phyloP scores from a whole-genome alignment of 2,797 vertebrate species.

The Xenentodon cancila region DNA sequence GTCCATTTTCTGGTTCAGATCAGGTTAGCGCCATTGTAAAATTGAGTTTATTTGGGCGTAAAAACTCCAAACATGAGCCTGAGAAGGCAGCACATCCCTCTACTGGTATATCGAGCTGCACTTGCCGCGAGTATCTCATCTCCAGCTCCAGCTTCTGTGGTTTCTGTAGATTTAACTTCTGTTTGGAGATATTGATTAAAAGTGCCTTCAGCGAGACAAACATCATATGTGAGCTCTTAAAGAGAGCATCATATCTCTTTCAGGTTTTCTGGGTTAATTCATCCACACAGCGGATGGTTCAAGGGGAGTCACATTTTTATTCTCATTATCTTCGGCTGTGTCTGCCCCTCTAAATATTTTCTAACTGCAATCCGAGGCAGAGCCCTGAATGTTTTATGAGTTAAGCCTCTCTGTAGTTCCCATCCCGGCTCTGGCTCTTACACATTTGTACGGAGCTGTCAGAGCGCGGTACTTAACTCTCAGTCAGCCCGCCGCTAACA shows the following conservation, averaged over 20 bases:
- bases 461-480: conserved; percentile 62
- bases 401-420: conserved; percentile 66
- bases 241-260: conserved; percentile 27
- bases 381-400: conserved; percentile 76
- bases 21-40: conserved; percentile 70
- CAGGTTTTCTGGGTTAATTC: conserved; percentile 19
- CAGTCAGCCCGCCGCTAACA: conserved; percentile 60
- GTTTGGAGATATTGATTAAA: conserved; percentile 37
- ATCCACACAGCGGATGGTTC: conserved; percentile 33
- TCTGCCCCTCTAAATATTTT: conserved; percentile 56
- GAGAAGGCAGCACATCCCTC: conserved; percentile 53
- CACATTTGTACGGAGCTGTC: conserved; percentile 70
- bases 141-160: not conserved
- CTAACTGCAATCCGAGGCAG: conserved; percentile 59
- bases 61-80: conserved; percentile 67
- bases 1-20: conserved; percentile 78
- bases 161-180: conserved; percentile 23
- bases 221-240: conserved; percentile 14
- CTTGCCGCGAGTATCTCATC: conserved; percentile 8
- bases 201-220: conserved; percentile 18
- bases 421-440: conserved; percentile 51
- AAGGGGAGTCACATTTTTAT: conserved; percentile 26
- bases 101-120: conserved; percentile 40
- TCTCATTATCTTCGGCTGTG: conserved; percentile 58
- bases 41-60: conserved; percentile 76